Evolutionary conservation across 2,888 invertebrate genomes (phyloP), one percentile per base, ranked within the genome.

Genomic region (Sminthurides aquaticus): DNA sequence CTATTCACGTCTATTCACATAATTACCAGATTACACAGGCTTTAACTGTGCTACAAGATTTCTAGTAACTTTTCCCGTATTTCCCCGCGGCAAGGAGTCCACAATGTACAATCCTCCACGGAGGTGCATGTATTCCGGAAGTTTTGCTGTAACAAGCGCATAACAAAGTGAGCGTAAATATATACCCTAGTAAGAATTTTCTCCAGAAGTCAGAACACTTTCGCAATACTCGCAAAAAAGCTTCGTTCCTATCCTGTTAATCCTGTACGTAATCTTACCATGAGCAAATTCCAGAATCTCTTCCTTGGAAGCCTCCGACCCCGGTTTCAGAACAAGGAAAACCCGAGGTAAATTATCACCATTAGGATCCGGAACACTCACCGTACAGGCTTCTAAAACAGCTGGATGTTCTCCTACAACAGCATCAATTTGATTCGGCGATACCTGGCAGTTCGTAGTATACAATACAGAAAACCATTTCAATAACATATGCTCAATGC

Each of bases 91-190:
- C 5, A 52, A 5, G 22, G 3, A 5, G 8, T 52, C 15, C 20
- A 52, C 18, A 20, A 52, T 52, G 52, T 52, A 52, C 20, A 52
- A 22, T 5, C 52, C 52, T 8, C 52, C 52, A 15, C 52, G 52
- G 8, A 52, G 5, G 20, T 52, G 20, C 22, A 20, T 52, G 20
- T 52, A 52, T 18, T 52, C 52, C 18, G 52, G 52, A 18, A 52
- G 52, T 8, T 22, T 8, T 18, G 52, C 52, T 52, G 22, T 20
- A 52, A 18, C 5, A 20, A 52, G 18, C 11, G 8, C 43, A 18
- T 18, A 18, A 8, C 43, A 8, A 11, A 8, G 8, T 43, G 8
- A 43, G 18, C 11, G 18, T 11, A 8, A 8, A 43, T 18, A 18
- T 11, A 18, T 18, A 18, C 18, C 43, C 43, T 43, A 8, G 43